These are phyloP conservation scores for Lamprotornis superbus DNA, from an alignment of 2,113 vertebrate genomes.

Conservation along the genomic window DNA sequence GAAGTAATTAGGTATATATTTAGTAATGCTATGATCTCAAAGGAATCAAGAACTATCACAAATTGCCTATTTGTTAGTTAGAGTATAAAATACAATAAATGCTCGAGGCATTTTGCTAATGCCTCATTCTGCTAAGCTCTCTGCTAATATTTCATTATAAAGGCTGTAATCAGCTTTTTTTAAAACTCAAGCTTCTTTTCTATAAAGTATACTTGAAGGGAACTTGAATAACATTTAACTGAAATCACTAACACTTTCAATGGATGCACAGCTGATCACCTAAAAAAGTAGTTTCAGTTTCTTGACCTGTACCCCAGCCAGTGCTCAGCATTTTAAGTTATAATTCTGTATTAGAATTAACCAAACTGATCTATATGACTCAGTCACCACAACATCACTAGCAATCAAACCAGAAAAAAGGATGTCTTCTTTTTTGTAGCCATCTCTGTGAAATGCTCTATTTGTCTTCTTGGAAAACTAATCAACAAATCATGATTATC, in stretches of 20 bases:
- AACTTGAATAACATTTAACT: background rate
- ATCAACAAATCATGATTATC: background rate
- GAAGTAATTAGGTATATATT: fast-evolving
- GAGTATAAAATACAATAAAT: background rate
- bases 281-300: background rate
- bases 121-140: background rate
- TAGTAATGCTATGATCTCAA: background rate
- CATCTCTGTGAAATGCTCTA: background rate
- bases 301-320: background rate
- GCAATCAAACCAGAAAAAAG: background rate
- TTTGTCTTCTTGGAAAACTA: background rate
- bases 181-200: background rate
- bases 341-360: background rate
- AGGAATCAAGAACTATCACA: background rate
- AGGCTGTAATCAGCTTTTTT: background rate
- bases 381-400: background rate
- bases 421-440: background rate
- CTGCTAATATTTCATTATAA: background rate
- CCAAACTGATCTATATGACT: background rate
- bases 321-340: background rate
- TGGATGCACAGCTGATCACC: background rate
- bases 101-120: background rate
- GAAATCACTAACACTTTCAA: background rate
- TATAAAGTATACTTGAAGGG: background rate
- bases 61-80: background rate